Base-by-base conservation (phyloP, 2,888 invertebrate species). In the Neuroscelio doddi region DNA sequence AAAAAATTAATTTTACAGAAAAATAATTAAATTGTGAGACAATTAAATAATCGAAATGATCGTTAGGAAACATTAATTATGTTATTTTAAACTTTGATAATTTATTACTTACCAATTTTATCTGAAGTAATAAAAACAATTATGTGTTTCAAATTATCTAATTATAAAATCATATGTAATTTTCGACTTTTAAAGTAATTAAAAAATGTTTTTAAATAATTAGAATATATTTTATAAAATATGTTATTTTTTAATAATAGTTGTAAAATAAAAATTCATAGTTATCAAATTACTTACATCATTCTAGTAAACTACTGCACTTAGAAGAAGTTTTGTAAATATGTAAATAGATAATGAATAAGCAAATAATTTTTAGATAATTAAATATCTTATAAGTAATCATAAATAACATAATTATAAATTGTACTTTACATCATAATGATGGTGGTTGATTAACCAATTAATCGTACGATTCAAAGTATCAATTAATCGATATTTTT, bases 321-420 rank as follows among this genome's bases (percentile, higher is more conserved):
- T n/a, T 38, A 38, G n/a, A 12, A 12, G 15, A 38, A 3, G 5
- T 9, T 1, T 7, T 38, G 38, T 38, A 38, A 16, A 38, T 38
- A 38, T 38, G 38, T 38, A 38, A 16, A 38, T 38, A 38, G 17
- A 7, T 15, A 16, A 38, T 38, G 10, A 17, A 8, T 38, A 38
- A 17, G 16, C 8, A 2, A 16, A 17, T 38, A 7, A 15, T 12
- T 16, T 38, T n/a, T 38, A 38, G 38, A 36, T 36, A 17, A 17
- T 17, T 16, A 17, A 5, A n/a, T 38, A 16, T 38, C 17, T n/a
- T n/a, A n/a, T n/a, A 38, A 16, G 38, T 16, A 3, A 17, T 9
- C 8, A 17, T 17, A 17, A 3, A 38, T 38, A 16, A 38, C 17
- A n/a, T 15, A 14, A 14, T n/a, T n/a, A 14, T 10, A 10, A 14